A percentile compares a stretch with the other conserved stretches of the same genome.
These are phyloP conservation scores for Macroglossus sobrinus DNA, from an alignment of 2,113 vertebrate species.

Conservation along the genomic window DNA sequence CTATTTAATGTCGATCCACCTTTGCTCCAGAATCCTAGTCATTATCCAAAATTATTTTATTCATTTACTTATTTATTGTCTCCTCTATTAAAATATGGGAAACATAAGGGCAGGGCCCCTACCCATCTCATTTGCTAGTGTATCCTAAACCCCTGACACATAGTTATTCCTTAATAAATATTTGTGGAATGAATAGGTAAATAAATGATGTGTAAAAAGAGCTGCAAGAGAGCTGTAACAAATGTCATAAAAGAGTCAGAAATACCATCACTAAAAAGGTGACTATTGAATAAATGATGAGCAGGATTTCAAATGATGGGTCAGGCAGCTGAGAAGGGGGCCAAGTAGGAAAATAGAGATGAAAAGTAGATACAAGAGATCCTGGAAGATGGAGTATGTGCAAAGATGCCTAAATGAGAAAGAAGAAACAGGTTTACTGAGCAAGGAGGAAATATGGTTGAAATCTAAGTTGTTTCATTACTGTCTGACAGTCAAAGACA, in stretches of 20 bases:
- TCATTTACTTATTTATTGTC: not conserved
- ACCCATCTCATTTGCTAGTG: no score
- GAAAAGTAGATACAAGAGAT: not conserved
- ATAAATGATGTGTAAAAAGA: not conserved
- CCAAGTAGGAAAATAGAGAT: not conserved
- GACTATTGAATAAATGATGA: not conserved
- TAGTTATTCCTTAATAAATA: not conserved
- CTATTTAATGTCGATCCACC: not conserved
- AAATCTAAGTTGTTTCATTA: not conserved
- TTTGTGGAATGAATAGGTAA: not conserved
- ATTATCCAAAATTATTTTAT: not conserved
- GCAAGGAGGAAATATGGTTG: not conserved
- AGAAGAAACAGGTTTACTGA: not conserved
- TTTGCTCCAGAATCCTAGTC: not conserved
- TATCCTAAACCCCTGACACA: not conserved
- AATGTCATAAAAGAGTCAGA: not conserved
- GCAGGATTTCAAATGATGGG: not conserved
- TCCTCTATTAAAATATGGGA: not conserved
- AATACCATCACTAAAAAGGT: not conserved
- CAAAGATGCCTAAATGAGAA: not conserved
- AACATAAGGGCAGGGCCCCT: not conserved
- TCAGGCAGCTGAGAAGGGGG: not conserved
- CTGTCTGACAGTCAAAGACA: not conserved
- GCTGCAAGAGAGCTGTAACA: not conserved
- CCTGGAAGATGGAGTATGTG: not conserved